Evolutionary conservation across 2,888 invertebrate genomes (phyloP).

Genomic region (Polyploca ridens): DNA sequence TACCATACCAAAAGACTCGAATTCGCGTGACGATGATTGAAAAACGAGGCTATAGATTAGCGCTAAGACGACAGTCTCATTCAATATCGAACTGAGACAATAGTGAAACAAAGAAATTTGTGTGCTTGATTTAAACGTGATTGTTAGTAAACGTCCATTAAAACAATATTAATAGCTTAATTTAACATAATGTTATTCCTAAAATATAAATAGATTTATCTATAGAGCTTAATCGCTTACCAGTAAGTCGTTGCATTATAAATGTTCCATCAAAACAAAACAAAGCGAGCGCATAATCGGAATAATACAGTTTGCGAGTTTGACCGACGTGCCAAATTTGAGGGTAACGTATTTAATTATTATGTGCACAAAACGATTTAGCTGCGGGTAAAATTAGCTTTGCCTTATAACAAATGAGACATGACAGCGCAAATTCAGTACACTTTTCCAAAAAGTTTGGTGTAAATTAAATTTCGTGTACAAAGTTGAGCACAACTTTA

Average conservation of each 20-base stretch:
- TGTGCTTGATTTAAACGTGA: slow-evolving; percentile 51
- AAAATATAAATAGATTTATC: slow-evolving; percentile 24
- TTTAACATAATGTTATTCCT: slow-evolving; percentile 26
- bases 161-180: slow-evolving; percentile 46
- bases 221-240: slow-evolving; percentile 29
- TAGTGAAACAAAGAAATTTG: slow-evolving; percentile 58
- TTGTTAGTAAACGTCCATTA: slow-evolving; percentile 48
- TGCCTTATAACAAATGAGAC: slow-evolving; percentile 69
- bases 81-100: slow-evolving; percentile 67
- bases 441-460: slow-evolving; percentile 67
- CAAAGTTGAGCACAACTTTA: slow-evolving; percentile 60
- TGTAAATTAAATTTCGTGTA: slow-evolving; percentile 67
- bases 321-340: slow-evolving; percentile 56
- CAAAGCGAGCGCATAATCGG: slow-evolving; percentile 46
- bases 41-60: slow-evolving; percentile 57
- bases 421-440: slow-evolving; percentile 69
- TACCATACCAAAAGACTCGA: slow-evolving; percentile 39
- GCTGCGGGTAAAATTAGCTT: slow-evolving; percentile 61
- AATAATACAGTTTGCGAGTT: slow-evolving; percentile 61
- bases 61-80: slow-evolving; percentile 60
- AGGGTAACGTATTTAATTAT: slow-evolving; percentile 64
- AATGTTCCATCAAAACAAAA: slow-evolving; percentile 39
- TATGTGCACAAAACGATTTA: slow-evolving; percentile 64
- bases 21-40: slow-evolving; percentile 43
- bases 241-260: slow-evolving; percentile 40